A percentile compares a stretch with the other conserved stretches of the same genome.
Conservation (phyloP, 2,888 invertebrate genomes). For the Lithophane leautieri region DNA sequence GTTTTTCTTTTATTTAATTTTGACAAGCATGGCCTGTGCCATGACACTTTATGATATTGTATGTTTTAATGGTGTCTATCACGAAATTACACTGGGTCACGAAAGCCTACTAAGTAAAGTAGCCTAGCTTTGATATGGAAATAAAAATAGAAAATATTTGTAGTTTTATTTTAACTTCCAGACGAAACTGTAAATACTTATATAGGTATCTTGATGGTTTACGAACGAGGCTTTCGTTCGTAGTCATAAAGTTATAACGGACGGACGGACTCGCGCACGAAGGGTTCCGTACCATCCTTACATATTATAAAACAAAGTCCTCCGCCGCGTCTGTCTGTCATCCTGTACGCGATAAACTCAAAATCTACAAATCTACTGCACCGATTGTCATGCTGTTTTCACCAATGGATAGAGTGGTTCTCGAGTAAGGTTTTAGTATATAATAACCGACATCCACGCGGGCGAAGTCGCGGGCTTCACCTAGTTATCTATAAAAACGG, state of each 20-base stretch:
- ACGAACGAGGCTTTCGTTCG: neutral
- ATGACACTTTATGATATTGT: constrained; percentile 31
- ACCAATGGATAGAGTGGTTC: too few species aligned
- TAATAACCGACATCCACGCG: too few species aligned
- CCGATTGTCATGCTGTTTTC: too few species aligned
- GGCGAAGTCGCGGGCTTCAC: too few species aligned
- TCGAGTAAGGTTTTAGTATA: too few species aligned
- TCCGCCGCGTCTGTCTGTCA: too few species aligned
- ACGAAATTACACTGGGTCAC: constrained; percentile 26
- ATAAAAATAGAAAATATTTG: constrained; percentile 8
- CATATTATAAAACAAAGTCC: too few species aligned
- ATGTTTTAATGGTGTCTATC: constrained; percentile 24
- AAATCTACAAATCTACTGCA: too few species aligned
- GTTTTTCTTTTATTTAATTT: constrained; percentile 7
- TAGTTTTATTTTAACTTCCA: neutral
- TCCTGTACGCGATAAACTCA: too few species aligned
- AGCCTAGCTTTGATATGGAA: neutral
- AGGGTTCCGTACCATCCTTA: too few species aligned
- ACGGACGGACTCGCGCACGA: too few species aligned
- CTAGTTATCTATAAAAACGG: too few species aligned
- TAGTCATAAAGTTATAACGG: neutral
- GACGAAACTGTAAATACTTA: neutral
- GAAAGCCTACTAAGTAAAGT: constrained; percentile 9
- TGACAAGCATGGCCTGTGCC: neutral
- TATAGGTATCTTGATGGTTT: neutral